Base-by-base conservation (phyloP, 2,888 invertebrate species). In the Gisinianus flammeolus region DNA sequence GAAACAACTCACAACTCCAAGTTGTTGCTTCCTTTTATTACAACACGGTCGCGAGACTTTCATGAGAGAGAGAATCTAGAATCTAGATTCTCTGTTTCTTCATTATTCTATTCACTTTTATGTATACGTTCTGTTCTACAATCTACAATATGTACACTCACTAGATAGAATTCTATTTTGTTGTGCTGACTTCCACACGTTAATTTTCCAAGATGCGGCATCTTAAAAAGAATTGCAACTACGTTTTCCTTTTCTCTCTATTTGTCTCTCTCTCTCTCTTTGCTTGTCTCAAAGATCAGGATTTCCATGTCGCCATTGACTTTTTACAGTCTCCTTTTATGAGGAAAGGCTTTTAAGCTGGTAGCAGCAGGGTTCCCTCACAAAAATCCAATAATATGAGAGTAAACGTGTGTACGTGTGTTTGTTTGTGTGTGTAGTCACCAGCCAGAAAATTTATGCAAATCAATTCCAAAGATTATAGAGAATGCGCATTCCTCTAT, bases 291-390 rank as follows among this genome's bases (percentile, higher is more conserved):
- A 62, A 58, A 72, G 58, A 31, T 28, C 16, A 56, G 31, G 72
- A 31, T 8, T 58, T 30, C n/a, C 58, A 35, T 73, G 35, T 31
- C 69, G 33, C 24, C 69, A 30, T 70, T 64, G 30, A 66, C 64
- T 35, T 75, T 73, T 75, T 52, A 75, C 54, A 44, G 44, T 58
- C 44, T 74, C 54, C 16, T 66, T 74, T 75, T 75, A 75, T 52
- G 64, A 75, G 52, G 16, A 66, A 66, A 75, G 22, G 64, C 66
- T 64, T 66, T 75, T 30, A 75, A 73, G 44, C 54, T n/a, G 71
- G 54, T 2, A 33, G 33, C 19, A 68, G 35, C 3, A n/a, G 68
- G 22, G 19, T 31, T 33, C n/a, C 16, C 68, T 10, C 30, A 66
- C 66, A 22, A 6, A 58, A 22, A 6, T 64, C 26, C 22, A 24